Base-by-base conservation (phyloP, 2,888 invertebrate genomes). In the Branchellion lobata region DNA sequence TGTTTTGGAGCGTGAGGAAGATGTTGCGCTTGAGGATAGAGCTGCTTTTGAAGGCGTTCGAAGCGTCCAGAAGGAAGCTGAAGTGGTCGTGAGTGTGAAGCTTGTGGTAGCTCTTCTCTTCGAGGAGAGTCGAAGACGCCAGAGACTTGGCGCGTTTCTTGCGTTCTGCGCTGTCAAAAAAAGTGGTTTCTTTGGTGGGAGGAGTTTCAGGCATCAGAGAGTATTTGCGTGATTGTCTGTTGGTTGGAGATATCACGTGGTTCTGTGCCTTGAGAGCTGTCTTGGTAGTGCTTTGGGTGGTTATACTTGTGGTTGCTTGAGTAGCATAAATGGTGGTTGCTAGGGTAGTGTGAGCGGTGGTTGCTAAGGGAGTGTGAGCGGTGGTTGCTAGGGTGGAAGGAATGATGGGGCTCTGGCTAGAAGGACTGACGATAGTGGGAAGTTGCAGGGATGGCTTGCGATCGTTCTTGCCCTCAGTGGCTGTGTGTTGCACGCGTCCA, bases 81-180 rank as follows among this genome's bases (percentile, higher is more conserved):
- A 18, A 31, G 47, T n/a, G n/a, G n/a, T n/a, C n/a, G n/a, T n/a
- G n/a, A n/a, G n/a, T n/a, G n/a, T n/a, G 0, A n/a, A 73, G 36
- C 27, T 73, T n/a, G 33, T 18, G 31, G 36, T 31, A 21, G 36
- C 24, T 34, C 11, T 57, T 53, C 14, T 77, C 77, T 1, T 21
- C 36, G 34, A 33, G 24, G 18, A 65, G 34, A 18, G 31, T 51
- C 14, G 77, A 77, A n/a, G 65, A 34, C 31, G 61, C 77, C 27
- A 77, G 34, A 34, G 77, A 77, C 34, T 77, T 77, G 33, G 77
- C 77, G 33, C 77, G 1, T 53, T 77, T 77, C 29, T 77, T 77
- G 5, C 61, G 61, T 3, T 57, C 61, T 8, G 21, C 61, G 40
- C 14, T 40, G 5, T 40, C 40, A 8, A 40, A 14, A 40, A 14